Conservation (phyloP, 2,888 invertebrate genomes). For the Ligdia adustata region DNA sequence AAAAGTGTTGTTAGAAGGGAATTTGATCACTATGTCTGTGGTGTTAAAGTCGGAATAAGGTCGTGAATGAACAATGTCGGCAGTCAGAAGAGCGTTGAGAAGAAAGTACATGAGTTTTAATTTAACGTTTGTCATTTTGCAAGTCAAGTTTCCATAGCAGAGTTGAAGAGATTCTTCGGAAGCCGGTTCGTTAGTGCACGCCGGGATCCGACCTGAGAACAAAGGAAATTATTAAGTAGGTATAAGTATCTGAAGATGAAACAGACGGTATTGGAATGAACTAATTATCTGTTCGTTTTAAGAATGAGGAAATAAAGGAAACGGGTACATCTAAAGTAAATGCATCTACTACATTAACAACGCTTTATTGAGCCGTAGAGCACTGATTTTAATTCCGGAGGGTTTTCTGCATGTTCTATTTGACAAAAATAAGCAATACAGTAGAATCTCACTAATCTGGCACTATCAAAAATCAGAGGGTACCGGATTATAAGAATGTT, state of each 20-base stretch:
- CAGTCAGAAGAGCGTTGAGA: slow-evolving; percentile 65
- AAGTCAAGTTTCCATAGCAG: slow-evolving; percentile 51
- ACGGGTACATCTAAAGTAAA: no score
- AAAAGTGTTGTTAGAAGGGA: slow-evolving; percentile 61
- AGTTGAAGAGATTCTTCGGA: slow-evolving; percentile 29
- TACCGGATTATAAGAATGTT: no score
- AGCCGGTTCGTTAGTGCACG: slow-evolving; percentile 38
- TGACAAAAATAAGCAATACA: not conserved
- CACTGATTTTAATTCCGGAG: not conserved
- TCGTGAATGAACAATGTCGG: slow-evolving; percentile 67
- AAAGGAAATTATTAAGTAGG: slow-evolving; percentile 43
- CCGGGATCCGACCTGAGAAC: slow-evolving; percentile 48
- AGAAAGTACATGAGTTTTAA: slow-evolving; percentile 77
- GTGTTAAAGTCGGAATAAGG: slow-evolving; percentile 58
- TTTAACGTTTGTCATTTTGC: slow-evolving; percentile 76
- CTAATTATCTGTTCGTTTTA: no score
- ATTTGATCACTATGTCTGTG: slow-evolving; percentile 58
- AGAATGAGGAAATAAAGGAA: no score
- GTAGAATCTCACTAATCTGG: no score
- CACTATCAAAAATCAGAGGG: no score
- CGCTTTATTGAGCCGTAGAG: no score
- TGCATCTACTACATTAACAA: no score
- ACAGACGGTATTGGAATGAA: slow-evolving; percentile 30
- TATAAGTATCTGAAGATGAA: no score
- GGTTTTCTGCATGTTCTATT: not conserved